phyloP scores from a whole-genome alignment of 2,797 vertebrate genomes.

The Chaetophractus vellerosus region DNA sequence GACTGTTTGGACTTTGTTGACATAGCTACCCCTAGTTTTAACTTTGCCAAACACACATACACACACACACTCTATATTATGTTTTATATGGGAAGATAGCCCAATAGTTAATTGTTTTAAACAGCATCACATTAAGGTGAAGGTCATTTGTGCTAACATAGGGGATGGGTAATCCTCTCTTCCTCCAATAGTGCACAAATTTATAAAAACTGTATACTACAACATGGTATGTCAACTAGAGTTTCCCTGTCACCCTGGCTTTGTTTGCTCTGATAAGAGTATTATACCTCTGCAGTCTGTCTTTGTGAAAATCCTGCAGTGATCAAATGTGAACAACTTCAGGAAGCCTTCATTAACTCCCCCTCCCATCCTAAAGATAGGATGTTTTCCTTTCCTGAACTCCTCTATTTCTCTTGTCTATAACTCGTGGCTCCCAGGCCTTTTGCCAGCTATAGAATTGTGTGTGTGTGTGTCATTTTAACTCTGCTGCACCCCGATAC shows the following conservation, averaged over 20 bases:
- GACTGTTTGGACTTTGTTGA: background rate
- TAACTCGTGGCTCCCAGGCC: background rate
- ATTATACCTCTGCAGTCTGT: background rate
- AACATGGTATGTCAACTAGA: conserved; percentile 12
- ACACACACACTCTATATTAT: background rate
- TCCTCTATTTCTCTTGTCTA: background rate
- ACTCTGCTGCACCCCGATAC: background rate
- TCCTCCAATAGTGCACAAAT: background rate
- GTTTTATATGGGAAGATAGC: conserved; percentile 7
- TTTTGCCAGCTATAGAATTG: background rate
- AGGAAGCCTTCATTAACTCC: background rate
- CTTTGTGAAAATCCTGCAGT: conserved; percentile 19
- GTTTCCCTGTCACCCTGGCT: background rate
- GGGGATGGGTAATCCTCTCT: background rate
- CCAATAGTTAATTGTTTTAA: conserved; percentile 59
- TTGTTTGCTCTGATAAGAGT: background rate
- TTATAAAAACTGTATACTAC: conserved; percentile 1
- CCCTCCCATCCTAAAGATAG: background rate
- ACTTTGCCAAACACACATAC: background rate
- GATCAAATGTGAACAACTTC: background rate
- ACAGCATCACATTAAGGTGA: conserved; percentile 44
- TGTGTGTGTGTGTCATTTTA: background rate
- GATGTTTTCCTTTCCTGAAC: background rate
- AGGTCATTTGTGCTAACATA: conserved; percentile 7
- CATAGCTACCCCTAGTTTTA: background rate